phyloP scores from a whole-genome alignment of 2,797 vertebrate species.

The Hipposideros larvatus region DNA sequence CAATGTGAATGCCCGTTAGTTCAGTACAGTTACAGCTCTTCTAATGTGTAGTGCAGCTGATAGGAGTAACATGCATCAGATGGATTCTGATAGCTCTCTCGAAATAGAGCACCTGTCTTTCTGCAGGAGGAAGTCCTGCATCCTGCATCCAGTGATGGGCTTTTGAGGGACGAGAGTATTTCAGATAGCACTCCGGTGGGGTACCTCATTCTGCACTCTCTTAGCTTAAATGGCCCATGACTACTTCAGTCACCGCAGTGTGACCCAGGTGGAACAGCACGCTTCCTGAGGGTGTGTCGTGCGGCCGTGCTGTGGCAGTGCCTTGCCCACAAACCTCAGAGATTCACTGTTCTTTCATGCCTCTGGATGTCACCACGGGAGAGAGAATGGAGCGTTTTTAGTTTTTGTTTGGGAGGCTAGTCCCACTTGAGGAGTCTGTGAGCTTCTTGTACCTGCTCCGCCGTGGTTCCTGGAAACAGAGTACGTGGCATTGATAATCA shows the following conservation, averaged over 20 bases:
- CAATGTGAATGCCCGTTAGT: fast-evolving
- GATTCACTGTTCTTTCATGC: neutral
- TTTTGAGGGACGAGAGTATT: neutral
- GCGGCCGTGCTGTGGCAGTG: neutral
- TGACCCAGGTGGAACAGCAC: neutral
- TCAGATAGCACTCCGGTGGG: neutral
- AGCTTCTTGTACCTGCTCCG: fast-evolving
- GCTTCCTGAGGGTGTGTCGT: neutral
- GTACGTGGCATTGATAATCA: neutral
- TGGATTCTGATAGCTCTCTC: neutral
- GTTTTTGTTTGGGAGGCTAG: neutral
- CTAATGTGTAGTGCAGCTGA: no score
- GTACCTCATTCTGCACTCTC: neutral
- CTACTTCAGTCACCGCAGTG: neutral
- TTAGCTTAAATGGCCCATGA: neutral
- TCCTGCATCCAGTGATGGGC: neutral
- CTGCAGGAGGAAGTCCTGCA: neutral
- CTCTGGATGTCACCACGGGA: neutral
- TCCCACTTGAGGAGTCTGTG: neutral
- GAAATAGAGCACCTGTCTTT: neutral
- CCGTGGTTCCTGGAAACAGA: neutral
- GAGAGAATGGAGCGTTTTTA: neutral
- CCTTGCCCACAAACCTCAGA: neutral
- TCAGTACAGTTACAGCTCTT: neutral
- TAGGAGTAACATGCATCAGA: fast-evolving